Conservation (phyloP, 2,888 invertebrate species). For the Cerceris rybyensis region DNA sequence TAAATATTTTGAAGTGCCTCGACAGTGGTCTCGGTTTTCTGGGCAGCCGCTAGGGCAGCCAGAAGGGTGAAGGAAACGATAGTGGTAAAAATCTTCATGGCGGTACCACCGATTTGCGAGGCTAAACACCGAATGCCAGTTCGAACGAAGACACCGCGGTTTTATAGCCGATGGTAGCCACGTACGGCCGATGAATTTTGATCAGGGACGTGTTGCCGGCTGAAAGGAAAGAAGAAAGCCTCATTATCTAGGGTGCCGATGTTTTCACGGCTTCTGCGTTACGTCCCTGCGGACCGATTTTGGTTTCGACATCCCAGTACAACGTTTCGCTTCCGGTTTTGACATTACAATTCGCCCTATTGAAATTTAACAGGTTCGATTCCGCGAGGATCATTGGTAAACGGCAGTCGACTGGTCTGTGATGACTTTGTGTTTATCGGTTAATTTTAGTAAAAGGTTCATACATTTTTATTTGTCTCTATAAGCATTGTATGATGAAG, state of each 20-base stretch:
- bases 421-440: too few relatives aligned
- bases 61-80: constrained; percentile 71
- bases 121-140: constrained; percentile 80
- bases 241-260: constrained; percentile 76
- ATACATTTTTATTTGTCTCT: too few relatives aligned
- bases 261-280: constrained; percentile 57
- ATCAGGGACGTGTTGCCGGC: constrained; percentile 75
- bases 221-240: constrained; percentile 78
- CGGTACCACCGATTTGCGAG: constrained; percentile 75
- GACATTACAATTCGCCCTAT: background rate
- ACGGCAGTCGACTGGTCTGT: background rate
- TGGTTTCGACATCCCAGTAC: constrained; percentile 44
- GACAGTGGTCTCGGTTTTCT: constrained; percentile 73
- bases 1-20: constrained; percentile 77
- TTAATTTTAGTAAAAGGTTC: too few relatives aligned
- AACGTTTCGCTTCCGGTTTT: constrained; percentile 21
- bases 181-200: constrained; percentile 76
- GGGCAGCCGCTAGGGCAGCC: constrained; percentile 65
- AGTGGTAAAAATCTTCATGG: constrained; percentile 75
- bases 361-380: background rate
- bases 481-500: too few relatives aligned
- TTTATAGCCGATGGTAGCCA: constrained; percentile 78
- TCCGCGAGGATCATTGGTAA: background rate
- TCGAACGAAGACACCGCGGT: constrained; percentile 75
- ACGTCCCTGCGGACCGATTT: constrained; percentile 48